phyloP scores from a whole-genome alignment of 2,888 invertebrate genomes.

The Amaurobius ferox region DNA sequence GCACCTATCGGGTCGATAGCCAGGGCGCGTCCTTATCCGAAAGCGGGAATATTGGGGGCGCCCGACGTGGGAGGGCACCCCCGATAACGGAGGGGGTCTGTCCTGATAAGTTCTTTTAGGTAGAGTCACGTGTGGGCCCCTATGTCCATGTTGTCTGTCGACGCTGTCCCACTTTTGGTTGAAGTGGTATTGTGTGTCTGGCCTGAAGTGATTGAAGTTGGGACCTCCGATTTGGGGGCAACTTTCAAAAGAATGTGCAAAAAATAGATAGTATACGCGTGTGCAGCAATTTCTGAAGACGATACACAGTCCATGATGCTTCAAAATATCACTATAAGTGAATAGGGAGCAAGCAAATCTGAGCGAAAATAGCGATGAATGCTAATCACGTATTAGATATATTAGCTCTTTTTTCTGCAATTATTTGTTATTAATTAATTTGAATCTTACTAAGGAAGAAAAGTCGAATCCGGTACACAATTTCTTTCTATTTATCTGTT shows the following conservation, averaged over 20 bases:
- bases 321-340: too few relatives aligned
- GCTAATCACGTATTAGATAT: too few relatives aligned
- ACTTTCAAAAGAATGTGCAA: not conserved
- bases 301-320: too few relatives aligned
- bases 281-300: not conserved
- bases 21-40: not conserved
- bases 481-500: too few relatives aligned
- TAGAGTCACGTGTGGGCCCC: not conserved
- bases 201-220: not conserved
- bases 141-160: conserved; percentile 30
- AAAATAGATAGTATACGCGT: not conserved
- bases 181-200: conserved; percentile 22
- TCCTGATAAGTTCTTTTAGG: conserved; percentile 3
- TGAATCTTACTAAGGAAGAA: too few relatives aligned
- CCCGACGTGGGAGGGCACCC: conserved; percentile 41
- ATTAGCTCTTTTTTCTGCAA: too few relatives aligned
- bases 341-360: too few relatives aligned
- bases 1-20: conserved; percentile 19
- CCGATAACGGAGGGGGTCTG: conserved; percentile 22
- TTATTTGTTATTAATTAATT: too few relatives aligned
- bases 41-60: conserved; percentile 1
- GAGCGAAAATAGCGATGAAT: too few relatives aligned
- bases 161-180: conserved; percentile 39
- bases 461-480: too few relatives aligned
- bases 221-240: not conserved